Conservation (phyloP, 2,797 vertebrate genomes). For the Cirrhinus mrigala region DNA sequence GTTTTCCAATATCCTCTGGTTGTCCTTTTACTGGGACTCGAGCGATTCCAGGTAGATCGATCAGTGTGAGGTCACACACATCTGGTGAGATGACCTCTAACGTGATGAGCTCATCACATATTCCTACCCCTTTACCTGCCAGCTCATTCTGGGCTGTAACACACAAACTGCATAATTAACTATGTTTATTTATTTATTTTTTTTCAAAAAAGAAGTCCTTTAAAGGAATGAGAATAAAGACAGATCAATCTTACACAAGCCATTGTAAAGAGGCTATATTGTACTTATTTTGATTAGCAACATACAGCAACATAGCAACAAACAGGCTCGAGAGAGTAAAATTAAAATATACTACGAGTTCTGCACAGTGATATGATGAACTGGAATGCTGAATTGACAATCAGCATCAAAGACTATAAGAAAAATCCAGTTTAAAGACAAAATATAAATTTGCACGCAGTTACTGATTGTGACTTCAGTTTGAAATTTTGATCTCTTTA, state of each 20-base stretch:
- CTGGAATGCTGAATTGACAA: no score
- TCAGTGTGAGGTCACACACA: slow-evolving; percentile 39
- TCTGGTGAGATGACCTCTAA: slow-evolving; percentile 38
- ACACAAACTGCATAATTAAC: not conserved
- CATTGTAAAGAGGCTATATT: not conserved
- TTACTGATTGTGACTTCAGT: no score
- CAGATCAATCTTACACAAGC: not conserved
- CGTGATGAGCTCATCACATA: slow-evolving; percentile 70
- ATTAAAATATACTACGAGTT: no score
- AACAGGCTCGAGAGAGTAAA: no score
- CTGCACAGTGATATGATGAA: no score
- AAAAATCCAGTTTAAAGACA: no score
- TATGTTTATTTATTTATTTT: not conserved
- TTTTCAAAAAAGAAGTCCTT: not conserved
- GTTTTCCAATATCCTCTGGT: slow-evolving; percentile 74
- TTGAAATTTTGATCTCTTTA: no score
- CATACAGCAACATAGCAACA: no score
- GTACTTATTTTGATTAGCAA: not conserved
- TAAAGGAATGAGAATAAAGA: not conserved
- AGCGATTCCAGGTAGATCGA: slow-evolving; percentile 79
- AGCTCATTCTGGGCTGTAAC: slow-evolving; percentile 27
- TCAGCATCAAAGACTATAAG: no score
- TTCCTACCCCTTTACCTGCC: slow-evolving; percentile 60
- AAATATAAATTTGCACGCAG: no score
- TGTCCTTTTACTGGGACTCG: slow-evolving; percentile 76